Percentiles rank a stretch among this genome's conserved stretches.
Evolutionary conservation across 2,797 vertebrate species (phyloP).

Genomic region (Helicolenus hilgendorfi): DNA sequence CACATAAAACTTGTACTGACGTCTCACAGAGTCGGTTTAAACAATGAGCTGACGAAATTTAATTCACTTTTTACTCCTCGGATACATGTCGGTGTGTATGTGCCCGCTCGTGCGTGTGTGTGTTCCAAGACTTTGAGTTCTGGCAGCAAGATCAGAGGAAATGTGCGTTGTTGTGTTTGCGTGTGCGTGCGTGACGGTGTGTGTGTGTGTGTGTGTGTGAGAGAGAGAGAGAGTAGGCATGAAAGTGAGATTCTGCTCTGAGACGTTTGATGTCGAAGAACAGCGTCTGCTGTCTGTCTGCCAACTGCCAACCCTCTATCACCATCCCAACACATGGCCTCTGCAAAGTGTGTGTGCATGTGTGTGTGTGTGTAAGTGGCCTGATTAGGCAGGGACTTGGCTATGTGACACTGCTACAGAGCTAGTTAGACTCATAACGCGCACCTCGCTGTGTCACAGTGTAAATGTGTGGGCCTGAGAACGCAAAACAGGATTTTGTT

Average conservation of each 20-base stretch:
- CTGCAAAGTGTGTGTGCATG: constrained; percentile 56
- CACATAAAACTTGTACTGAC: constrained; percentile 61
- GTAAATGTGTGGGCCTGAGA: constrained; percentile 73
- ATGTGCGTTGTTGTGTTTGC: constrained; percentile 75
- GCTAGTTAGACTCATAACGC: constrained; percentile 73
- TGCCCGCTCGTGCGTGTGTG: constrained; percentile 29
- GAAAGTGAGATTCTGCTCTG: constrained; percentile 87
- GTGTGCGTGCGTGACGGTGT: constrained; percentile 25
- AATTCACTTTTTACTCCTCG: constrained; percentile 66
- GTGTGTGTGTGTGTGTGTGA: constrained; percentile 25
- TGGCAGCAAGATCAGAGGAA: constrained; percentile 87
- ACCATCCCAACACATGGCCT: constrained; percentile 90
- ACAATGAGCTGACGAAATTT: constrained; percentile 75
- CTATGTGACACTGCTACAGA: constrained; percentile 79
- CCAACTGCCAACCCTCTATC: constrained; percentile 90
- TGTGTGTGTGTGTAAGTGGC: constrained; percentile 68
- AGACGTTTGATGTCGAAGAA: constrained; percentile 91
- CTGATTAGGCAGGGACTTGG: constrained; percentile 80
- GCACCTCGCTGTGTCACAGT: constrained; percentile 68
- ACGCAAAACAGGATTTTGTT: constrained; percentile 77
- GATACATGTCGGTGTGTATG: constrained; percentile 51
- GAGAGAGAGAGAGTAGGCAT: constrained; percentile 78
- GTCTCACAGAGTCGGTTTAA: constrained; percentile 63
- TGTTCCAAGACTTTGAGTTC: constrained; percentile 81
- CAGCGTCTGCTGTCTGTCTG: constrained; percentile 89